Evolutionary conservation across 2,113 vertebrate species (phyloP).

Genomic region (Erpornis zantholeuca): DNA sequence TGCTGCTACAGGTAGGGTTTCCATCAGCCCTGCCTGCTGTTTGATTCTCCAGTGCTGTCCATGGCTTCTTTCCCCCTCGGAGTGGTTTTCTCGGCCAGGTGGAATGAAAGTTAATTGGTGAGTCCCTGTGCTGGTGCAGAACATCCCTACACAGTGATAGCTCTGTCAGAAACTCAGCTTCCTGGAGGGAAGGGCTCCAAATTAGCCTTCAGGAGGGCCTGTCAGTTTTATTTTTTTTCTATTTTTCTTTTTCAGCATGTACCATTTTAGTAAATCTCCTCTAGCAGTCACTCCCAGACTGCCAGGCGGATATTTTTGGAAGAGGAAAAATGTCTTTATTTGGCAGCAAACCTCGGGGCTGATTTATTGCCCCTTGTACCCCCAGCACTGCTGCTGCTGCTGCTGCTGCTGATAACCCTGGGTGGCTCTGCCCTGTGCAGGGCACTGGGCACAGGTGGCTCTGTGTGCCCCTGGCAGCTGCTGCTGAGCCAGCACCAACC

Average conservation of each 20-base stretch:
- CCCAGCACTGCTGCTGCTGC: too few relatives aligned
- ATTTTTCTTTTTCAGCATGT: neutral
- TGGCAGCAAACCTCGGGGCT: neutral
- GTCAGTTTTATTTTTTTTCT: neutral
- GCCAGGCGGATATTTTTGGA: neutral
- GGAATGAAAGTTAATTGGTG: neutral
- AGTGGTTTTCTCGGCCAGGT: neutral
- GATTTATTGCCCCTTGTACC: neutral
- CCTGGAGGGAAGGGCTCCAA: conserved; percentile 28
- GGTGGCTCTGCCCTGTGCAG: neutral
- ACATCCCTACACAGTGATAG: neutral
- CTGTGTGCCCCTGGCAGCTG: too few relatives aligned
- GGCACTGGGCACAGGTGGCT: accelerated
- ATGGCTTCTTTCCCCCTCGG: neutral
- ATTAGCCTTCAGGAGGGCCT: conserved; percentile 14
- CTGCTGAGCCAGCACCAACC: too few relatives aligned
- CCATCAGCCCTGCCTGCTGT: neutral
- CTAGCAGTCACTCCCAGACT: neutral
- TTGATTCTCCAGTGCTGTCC: neutral
- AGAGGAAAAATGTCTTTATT: neutral
- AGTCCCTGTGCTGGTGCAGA: neutral
- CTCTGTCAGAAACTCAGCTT: neutral
- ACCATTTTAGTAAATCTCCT: neutral
- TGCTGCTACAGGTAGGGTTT: neutral
- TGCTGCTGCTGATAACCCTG: too few relatives aligned